A percentile compares a stretch with the other conserved stretches of the same genome.
Evolutionary conservation across 2,113 vertebrate genomes (phyloP).

Genomic region (Nerophis lumbriciformis): DNA sequence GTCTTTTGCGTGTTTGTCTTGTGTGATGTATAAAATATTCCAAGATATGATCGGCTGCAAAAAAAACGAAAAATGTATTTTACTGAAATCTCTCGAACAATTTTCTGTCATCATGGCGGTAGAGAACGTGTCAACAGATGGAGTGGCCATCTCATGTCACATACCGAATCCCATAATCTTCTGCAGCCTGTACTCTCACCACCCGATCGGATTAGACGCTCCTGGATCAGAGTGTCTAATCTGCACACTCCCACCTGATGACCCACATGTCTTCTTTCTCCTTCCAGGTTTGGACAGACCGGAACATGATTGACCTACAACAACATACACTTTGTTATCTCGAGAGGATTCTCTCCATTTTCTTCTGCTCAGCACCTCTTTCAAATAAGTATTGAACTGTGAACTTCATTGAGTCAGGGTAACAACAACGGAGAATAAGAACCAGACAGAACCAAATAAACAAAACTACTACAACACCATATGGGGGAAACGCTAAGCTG

Average conservation of each 20-base stretch:
- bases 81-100: background rate
- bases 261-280: conserved; percentile 36
- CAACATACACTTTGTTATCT: background rate
- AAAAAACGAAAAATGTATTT: too few relatives aligned
- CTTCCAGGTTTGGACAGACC: conserved; percentile 6
- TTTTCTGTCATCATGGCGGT: background rate
- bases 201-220: conserved; percentile 43
- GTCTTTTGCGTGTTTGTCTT: too few relatives aligned
- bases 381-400: background rate
- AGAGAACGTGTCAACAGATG: conserved; percentile 4
- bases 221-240: conserved; percentile 29
- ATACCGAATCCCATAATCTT: conserved; percentile 57
- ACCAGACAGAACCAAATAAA: conserved; percentile 25
- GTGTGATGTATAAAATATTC: too few relatives aligned
- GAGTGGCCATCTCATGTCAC: conserved; percentile 52
- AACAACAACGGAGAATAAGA: background rate
- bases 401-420: background rate
- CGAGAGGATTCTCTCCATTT: background rate
- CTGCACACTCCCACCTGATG: conserved; percentile 24
- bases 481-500: conserved; percentile 37
- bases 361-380: background rate
- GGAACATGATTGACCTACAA: background rate
- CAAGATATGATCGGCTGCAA: too few relatives aligned
- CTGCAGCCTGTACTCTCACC: conserved; percentile 41
- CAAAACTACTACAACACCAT: conserved; percentile 42